Evolutionary conservation across 2,888 invertebrate species (phyloP).

Genomic region (Drosophila ochracea): DNA sequence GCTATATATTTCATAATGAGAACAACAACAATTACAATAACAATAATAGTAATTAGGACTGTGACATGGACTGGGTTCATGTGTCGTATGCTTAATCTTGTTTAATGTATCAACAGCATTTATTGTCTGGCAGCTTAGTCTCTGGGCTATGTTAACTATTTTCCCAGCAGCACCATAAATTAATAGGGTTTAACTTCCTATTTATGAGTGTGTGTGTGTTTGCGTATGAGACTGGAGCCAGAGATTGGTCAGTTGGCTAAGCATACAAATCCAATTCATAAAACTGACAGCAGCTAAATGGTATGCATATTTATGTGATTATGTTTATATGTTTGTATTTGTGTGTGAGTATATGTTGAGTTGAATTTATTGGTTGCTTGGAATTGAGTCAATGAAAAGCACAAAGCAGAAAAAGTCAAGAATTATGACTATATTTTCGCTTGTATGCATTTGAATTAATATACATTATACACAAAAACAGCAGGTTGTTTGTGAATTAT

Average conservation of each 20-base stretch:
- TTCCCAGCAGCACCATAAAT: slow-evolving; percentile 67
- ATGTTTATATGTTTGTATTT: not conserved
- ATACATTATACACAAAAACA: too few relatives aligned
- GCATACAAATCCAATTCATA: slow-evolving; percentile 60
- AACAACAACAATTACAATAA: slow-evolving; percentile 20
- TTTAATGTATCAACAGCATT: slow-evolving; percentile 65
- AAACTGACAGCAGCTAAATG: slow-evolving; percentile 61
- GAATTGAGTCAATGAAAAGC: not conserved
- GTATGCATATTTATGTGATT: slow-evolving; percentile 65
- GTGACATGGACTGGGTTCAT: not conserved
- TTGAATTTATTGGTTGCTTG: slow-evolving; percentile 48
- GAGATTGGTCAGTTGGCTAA: slow-evolving; percentile 43
- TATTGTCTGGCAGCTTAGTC: slow-evolving; percentile 36
- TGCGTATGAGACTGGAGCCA: not conserved
- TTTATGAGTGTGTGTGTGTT: not conserved
- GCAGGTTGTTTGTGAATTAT: not conserved
- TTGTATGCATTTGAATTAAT: not conserved
- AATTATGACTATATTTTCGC: not conserved
- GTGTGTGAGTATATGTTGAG: slow-evolving; percentile 27
- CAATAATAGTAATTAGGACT: slow-evolving; percentile 19
- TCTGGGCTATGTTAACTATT: slow-evolving; percentile 48
- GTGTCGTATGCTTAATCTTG: slow-evolving; percentile 72
- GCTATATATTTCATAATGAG: slow-evolving; percentile 36
- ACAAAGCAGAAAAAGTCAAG: slow-evolving; percentile 1
- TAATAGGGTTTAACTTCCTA: slow-evolving; percentile 44